phyloP scores from a whole-genome alignment of 2,113 vertebrate species.

The Etia nguti region DNA sequence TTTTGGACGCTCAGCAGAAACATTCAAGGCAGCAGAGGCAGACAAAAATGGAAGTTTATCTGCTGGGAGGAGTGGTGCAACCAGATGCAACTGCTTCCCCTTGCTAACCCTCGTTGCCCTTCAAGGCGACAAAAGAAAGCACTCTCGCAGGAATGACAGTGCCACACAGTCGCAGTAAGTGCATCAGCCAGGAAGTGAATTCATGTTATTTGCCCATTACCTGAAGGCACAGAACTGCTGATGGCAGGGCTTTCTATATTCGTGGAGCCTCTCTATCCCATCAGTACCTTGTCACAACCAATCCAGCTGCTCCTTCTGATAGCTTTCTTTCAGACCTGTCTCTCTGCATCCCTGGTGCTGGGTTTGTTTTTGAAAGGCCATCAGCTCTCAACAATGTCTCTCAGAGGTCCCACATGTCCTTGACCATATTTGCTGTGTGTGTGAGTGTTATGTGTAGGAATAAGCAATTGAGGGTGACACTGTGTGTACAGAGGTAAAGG shows the following conservation, averaged over 20 bases:
- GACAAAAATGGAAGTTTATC: slow-evolving; percentile 27
- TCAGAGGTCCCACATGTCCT: slow-evolving; percentile 35
- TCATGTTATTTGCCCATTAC: slow-evolving; percentile 50
- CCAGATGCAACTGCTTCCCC: not conserved
- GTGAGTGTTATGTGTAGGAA: slow-evolving; percentile 7
- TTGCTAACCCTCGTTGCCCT: not conserved
- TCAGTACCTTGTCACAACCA: slow-evolving; percentile 49
- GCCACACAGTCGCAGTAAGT: slow-evolving; percentile 1
- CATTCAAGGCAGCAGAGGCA: not conserved
- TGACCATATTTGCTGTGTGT: slow-evolving; percentile 23
- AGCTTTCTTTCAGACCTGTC: slow-evolving; percentile 46
- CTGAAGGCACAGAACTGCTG: slow-evolving; percentile 55
- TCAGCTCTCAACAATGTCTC: slow-evolving; percentile 21
- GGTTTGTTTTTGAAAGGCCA: slow-evolving; percentile 35
- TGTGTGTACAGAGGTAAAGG: slow-evolving; percentile 14
- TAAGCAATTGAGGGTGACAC: slow-evolving; percentile 29
- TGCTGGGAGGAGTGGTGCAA: not conserved
- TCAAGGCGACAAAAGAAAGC: slow-evolving; percentile 49
- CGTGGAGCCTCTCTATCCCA: slow-evolving; percentile 36
- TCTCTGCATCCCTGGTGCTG: not conserved
- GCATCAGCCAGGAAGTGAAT: slow-evolving; percentile 32
- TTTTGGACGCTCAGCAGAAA: slow-evolving; percentile 25
- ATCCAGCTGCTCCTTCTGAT: slow-evolving; percentile 54
- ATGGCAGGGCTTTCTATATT: slow-evolving; percentile 44
- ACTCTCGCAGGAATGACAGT: slow-evolving; percentile 39